A percentile compares a stretch with the other conserved stretches of the same genome.
phyloP scores from a whole-genome alignment of 2,113 vertebrate genomes.

The Heterochromis multidens region DNA sequence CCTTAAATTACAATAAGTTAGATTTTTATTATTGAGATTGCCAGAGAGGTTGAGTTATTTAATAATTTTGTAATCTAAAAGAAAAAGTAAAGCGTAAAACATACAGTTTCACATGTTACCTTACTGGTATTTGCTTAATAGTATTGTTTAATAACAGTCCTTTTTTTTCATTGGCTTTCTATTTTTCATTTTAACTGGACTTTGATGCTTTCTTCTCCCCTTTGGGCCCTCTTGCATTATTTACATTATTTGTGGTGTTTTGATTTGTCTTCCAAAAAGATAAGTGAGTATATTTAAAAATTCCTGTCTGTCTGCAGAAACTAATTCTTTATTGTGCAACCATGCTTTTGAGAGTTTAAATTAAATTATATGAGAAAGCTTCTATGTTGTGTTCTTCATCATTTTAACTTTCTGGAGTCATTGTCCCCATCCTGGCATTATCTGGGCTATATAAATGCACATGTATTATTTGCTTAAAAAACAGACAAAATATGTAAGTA shows the following conservation, averaged over 20 bases:
- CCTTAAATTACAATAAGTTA: background rate
- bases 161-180: background rate
- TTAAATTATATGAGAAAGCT: slow-evolving; percentile 56
- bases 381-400: background rate
- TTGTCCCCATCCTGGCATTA: accelerated
- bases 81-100: too few relatives aligned
- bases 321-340: slow-evolving; percentile 48
- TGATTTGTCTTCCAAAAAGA: slow-evolving; percentile 23
- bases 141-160: background rate
- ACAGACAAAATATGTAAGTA: accelerated
- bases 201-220: background rate
- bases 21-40: background rate
- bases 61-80: background rate
- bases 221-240: slow-evolving; percentile 10
- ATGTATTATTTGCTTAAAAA: background rate
- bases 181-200: background rate
- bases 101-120: background rate
- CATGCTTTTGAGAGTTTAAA: slow-evolving; percentile 58
- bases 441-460: background rate
- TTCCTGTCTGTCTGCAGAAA: slow-evolving; percentile 48
- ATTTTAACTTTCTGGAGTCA: background rate
- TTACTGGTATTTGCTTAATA: background rate
- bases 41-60: background rate
- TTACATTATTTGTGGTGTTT: slow-evolving; percentile 57
- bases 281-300: slow-evolving; percentile 26